Evolutionary conservation across 2,113 vertebrate genomes (phyloP), one percentile per base, ranked within the genome.

Genomic region (Paradoxurus hermaphroditus): DNA sequence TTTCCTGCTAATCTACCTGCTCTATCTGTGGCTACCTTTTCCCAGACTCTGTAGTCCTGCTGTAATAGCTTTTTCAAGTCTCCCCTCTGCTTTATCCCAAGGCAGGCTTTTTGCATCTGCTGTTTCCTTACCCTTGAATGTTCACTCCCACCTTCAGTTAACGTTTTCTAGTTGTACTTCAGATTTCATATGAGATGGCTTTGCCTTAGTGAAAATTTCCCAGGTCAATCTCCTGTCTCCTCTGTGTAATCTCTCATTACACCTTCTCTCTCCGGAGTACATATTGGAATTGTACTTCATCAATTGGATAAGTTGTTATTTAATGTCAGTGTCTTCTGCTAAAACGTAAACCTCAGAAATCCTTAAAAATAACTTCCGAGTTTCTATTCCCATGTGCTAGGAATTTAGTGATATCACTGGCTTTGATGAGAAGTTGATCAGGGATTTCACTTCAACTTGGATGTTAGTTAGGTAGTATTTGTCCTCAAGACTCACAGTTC

Each of bases 251-350:
- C 83, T 86, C 67, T 87, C 70, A 93, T 86, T 89, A 91, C 12
- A 34, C 77, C 44, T 82, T 31, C 7, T 34, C n/a, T 90, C 79
- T 65, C 31, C n/a, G 10, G 59, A 82, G 5, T 82, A 59, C 53
- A 78, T 84, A 92, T 51, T 79, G 21, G 18, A 89, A 83, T 87
- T 15, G 27, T 81, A 49, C 29, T 90, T 90, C 96, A 96, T 88
- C 89, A 95, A 95, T 59, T 93, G 44, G 95, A 72, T 75, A 56
- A 63, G 36, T 36, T 81, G 82, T 79, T 95, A 36, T 82, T 91
- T 78, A 95, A 81, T 49, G 27, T 84, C 68, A 91, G 34, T 93
- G 95, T 91, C 75, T 95, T 49, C 75, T 83, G 25, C 56, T 92
- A 79, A 92, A 92, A 75, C 96, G 25, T 84, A 84, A 56, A 18